These are phyloP conservation scores for Pyrochroa serraticornis DNA, from an alignment of 2,888 invertebrate genomes.

Conservation along the genomic window DNA sequence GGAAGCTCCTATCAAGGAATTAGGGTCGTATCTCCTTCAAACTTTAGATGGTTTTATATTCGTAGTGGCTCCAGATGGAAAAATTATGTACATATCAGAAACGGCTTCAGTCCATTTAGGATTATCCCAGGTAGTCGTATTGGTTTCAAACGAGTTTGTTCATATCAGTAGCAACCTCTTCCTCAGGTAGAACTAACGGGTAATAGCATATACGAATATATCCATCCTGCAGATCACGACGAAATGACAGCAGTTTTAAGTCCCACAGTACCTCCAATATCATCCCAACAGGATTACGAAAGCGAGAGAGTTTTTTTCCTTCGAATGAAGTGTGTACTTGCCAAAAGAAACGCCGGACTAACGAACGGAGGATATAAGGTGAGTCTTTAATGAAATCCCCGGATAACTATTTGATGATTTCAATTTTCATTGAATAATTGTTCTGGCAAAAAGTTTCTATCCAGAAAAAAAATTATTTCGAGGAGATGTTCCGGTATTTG, in stretches of 20 bases:
- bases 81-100: conserved; percentile 99
- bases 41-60: conserved; percentile 97
- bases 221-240: conserved; percentile 94
- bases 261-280: conserved; percentile 59
- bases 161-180: conserved; percentile 13
- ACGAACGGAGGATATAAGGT: conserved; percentile 96
- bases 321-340: conserved; percentile 96
- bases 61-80: conserved; percentile 95
- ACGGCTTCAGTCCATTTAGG: conserved; percentile 97
- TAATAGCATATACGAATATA: conserved; percentile 96
- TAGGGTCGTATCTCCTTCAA: conserved; percentile 92
- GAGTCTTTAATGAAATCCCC: conserved; percentile 38
- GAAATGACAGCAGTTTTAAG: conserved; percentile 87
- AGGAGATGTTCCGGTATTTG: background rate
- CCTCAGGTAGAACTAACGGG: conserved; percentile 94
- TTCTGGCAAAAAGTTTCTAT: background rate
- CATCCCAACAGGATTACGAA: conserved; percentile 63
- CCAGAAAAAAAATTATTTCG: too few species aligned
- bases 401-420: conserved; percentile 11
- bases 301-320: conserved; percentile 93
- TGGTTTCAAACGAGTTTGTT: background rate
- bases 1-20: conserved; percentile 84
- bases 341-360: conserved; percentile 95
- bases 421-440: too few species aligned
- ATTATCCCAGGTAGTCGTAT: conserved; percentile 82